Evolutionary conservation across 2,113 vertebrate genomes (phyloP), one percentile per base, ranked within the genome.

Genomic region (Notarius lentiginosus): DNA sequence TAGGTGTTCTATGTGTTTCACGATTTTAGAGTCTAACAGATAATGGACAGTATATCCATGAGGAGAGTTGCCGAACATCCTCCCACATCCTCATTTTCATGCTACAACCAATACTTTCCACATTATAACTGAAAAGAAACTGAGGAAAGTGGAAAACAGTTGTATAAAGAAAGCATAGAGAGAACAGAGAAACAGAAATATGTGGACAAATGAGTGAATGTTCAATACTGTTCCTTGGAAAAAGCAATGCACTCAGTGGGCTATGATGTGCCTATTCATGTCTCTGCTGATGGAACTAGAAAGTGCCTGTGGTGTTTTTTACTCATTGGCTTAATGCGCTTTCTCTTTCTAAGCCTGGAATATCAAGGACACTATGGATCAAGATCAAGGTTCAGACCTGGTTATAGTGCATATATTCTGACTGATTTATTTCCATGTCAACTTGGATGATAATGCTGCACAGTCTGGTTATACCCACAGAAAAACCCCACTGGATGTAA

Each of bases 281-380:
- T 82, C 65, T 51, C 47, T 30, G 34, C 51, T 77, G 77, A 84
- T 87, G 51, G 86, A 87, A 84, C 82, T 60, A 84, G 63, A 63
- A 82, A 84, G 81, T 82, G 82, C 56, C 51, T 41, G 77, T 58
- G 76, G 73, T 84, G 77, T 24, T 70, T 83, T 86, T 80, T 6
- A 81, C 73, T 89, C 73, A 73, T 80, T 63, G 66, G 75, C 27
- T 70, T 85, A 85, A 88, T 85, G 83, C 56, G 58, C 63, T 56
- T n/a, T 80, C 60, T 58, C 24, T 61, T 80, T 47, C 49, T 87
- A 12, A 76, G 63, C 63, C 75, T 77, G 61, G 84, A 85, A 85
- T n/a, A 77, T 75, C 83, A 85, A 76, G 60, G 41, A n/a, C 60
- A 83, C 55, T 53, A 30, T 73, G 53, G 66, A 7, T 47, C 34